Conservation (phyloP, 2,888 invertebrate species). For the Sphaerophoria taeniata region DNA sequence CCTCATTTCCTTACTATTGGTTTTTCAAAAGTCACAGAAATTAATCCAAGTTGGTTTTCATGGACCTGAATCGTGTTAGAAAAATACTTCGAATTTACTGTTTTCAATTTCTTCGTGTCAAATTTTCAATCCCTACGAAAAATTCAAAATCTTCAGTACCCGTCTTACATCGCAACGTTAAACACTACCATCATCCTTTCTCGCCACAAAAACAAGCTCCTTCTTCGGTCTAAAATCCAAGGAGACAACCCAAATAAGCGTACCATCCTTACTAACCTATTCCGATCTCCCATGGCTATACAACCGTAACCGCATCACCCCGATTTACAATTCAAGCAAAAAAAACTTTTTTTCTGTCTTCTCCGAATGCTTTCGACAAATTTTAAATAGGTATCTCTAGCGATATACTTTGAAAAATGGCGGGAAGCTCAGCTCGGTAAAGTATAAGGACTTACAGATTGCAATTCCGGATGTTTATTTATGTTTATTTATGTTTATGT, state of each 20-base stretch:
- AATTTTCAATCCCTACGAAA: not conserved
- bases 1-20: too few relatives aligned
- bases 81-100: not conserved
- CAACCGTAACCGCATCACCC: not conserved
- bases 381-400: slow-evolving; percentile 57
- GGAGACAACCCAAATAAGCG: slow-evolving; percentile 10
- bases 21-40: too few relatives aligned
- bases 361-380: slow-evolving; percentile 32
- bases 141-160: not conserved
- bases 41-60: too few relatives aligned
- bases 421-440: not conserved
- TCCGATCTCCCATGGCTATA: not conserved
- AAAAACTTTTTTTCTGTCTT: not conserved
- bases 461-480: slow-evolving; percentile 73
- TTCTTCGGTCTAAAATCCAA: not conserved
- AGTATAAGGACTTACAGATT: slow-evolving; percentile 53
- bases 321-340: slow-evolving; percentile 31
- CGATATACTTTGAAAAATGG: not conserved
- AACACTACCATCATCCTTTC: slow-evolving; percentile 2
- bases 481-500: too few relatives aligned
- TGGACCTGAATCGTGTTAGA: too few relatives aligned
- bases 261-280: slow-evolving; percentile 34
- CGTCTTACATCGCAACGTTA: not conserved
- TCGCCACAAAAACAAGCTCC: not conserved
- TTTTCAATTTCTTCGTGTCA: slow-evolving; percentile 13